phyloP scores from a whole-genome alignment of 1,140 invertebrate species.

The Bombus sibiricus region DNA sequence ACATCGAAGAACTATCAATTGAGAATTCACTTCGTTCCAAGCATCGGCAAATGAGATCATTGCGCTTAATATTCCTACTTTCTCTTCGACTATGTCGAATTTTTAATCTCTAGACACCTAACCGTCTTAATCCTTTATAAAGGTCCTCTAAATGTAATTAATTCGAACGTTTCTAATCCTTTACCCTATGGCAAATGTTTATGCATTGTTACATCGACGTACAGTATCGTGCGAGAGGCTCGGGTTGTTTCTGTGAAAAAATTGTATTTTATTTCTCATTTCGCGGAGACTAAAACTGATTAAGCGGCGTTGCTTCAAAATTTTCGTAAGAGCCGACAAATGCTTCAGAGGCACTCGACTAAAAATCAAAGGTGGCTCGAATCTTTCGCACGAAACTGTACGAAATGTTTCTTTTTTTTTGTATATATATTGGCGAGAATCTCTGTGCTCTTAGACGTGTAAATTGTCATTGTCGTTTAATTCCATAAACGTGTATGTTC shows the following conservation, averaged over 20 bases:
- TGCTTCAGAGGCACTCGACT: too few species aligned
- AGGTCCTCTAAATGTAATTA: background rate
- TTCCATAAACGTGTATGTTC: background rate
- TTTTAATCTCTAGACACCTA: background rate
- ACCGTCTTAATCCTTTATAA: background rate
- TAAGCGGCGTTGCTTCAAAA: too few species aligned
- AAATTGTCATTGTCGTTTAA: slow-evolving; percentile 12
- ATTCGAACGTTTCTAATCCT: background rate
- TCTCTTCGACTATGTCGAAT: background rate
- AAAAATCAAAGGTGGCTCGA: background rate
- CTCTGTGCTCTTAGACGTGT: background rate
- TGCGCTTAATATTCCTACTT: background rate
- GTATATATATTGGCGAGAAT: background rate
- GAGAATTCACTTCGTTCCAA: background rate
- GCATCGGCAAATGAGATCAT: slow-evolving; percentile 39
- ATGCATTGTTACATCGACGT: background rate
- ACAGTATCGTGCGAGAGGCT: background rate
- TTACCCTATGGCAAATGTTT: slow-evolving; percentile 18
- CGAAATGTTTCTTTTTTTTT: background rate
- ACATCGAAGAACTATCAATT: background rate
- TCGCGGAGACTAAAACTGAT: too few species aligned
- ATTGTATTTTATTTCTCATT: background rate
- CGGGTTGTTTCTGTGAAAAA: background rate
- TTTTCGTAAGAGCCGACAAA: rapidly evolving
- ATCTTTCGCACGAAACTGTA: background rate